These are phyloP conservation scores for Donacobius atricapilla DNA, from an alignment of 2,113 vertebrate genomes.

Conservation along the genomic window DNA sequence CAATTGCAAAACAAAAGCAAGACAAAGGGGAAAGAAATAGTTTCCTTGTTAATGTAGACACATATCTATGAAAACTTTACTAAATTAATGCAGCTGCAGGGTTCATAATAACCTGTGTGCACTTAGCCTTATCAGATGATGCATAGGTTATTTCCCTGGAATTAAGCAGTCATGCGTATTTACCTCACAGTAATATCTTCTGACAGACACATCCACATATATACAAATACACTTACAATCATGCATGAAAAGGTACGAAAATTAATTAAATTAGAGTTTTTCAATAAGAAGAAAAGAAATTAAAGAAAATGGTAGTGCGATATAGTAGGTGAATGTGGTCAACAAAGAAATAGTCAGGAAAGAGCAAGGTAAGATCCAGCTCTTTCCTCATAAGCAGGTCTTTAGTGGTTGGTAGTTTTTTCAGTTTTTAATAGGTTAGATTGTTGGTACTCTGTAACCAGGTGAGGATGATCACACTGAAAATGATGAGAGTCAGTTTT, in stretches of 20 bases:
- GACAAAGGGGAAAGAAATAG: not conserved
- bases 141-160: conserved; percentile 37
- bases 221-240: not conserved
- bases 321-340: not conserved
- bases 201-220: not conserved
- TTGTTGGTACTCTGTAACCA: not conserved
- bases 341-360: not conserved
- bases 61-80: conserved; percentile 2
- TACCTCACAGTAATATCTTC: conserved; percentile 12
- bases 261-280: not conserved
- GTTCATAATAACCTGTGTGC: conserved; percentile 15
- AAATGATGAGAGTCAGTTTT: not conserved
- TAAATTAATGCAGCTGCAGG: conserved; percentile 28
- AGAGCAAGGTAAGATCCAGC: not conserved
- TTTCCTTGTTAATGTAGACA: not conserved
- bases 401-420: accelerated
- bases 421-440: not conserved
- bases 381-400: not conserved
- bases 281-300: not conserved
- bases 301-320: accelerated
- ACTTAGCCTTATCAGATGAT: not conserved
- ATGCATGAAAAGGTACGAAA: not conserved
- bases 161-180: conserved; percentile 21
- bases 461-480: not conserved
- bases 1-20: conserved; percentile 20